Conservation (phyloP, 2,113 vertebrate species). For the Rhadina sibilatrix region DNA sequence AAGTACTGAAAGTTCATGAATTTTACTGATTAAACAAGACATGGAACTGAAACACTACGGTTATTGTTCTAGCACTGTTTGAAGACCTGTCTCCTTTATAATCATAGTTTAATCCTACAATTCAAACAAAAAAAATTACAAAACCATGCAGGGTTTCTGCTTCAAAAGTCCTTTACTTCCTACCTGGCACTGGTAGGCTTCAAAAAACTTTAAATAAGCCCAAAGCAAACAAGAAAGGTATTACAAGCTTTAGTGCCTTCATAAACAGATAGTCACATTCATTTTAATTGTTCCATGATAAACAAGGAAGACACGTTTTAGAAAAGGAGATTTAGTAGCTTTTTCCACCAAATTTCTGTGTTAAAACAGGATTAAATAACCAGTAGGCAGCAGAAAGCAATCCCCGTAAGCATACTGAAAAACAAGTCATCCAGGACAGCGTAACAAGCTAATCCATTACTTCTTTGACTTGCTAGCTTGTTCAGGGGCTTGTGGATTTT, state of each 20-base stretch:
- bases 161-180: not conserved
- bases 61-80: not conserved
- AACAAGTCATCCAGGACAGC: constrained; percentile 59
- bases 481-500: constrained; percentile 18
- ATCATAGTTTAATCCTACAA: not conserved
- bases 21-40: not conserved
- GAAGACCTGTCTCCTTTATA: not conserved
- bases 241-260: constrained; percentile 44
- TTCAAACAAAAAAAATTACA: not conserved
- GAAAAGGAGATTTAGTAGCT: constrained; percentile 7
- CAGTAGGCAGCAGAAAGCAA: constrained; percentile 45
- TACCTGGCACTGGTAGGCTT: not conserved
- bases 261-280: constrained; percentile 21
- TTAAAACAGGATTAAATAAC: constrained; percentile 54
- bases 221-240: not conserved
- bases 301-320: constrained; percentile 5
- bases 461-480: constrained; percentile 38
- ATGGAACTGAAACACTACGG: not conserved
- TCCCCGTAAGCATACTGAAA: constrained; percentile 20
- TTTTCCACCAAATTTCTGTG: constrained; percentile 26
- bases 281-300: constrained; percentile 54
- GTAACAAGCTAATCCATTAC: constrained; percentile 37
- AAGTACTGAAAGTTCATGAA: not conserved
- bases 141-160: not conserved
- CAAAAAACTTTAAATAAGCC: not conserved